Evolutionary conservation across 2,888 invertebrate genomes (phyloP).

Genomic region (Orthosia cruda): DNA sequence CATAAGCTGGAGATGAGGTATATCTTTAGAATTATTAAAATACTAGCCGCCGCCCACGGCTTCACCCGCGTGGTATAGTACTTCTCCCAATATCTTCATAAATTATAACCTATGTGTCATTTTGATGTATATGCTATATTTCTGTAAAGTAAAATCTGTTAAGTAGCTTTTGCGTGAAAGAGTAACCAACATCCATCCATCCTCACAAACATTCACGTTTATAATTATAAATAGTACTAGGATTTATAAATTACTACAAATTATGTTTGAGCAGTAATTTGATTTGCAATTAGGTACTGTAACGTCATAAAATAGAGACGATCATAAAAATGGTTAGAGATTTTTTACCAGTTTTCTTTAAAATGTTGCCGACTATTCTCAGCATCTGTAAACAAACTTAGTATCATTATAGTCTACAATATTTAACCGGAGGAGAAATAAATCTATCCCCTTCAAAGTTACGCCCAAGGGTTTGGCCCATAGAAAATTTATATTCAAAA

Average conservation of each 20-base stretch:
- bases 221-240: no score
- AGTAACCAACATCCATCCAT: no score
- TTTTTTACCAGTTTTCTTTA: neutral
- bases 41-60: neutral
- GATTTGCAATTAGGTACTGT: neutral
- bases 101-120: no score
- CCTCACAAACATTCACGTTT: no score
- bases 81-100: no score
- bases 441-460: constrained; percentile 55
- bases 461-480: constrained; percentile 58
- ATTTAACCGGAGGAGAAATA: constrained; percentile 53
- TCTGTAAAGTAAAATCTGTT: no score
- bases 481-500: constrained; percentile 68
- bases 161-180: no score
- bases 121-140: no score
- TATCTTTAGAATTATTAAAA: constrained; percentile 9
- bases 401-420: constrained; percentile 32
- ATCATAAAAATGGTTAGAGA: neutral
- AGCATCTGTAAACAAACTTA: constrained; percentile 20
- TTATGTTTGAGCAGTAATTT: neutral
- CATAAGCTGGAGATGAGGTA: neutral
- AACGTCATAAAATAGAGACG: neutral
- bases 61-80: no score
- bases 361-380: constrained; percentile 1
- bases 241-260: constrained; percentile 4